Base-by-base conservation (phyloP, 2,888 invertebrate genomes). In the Coleophora flavipennella region DNA sequence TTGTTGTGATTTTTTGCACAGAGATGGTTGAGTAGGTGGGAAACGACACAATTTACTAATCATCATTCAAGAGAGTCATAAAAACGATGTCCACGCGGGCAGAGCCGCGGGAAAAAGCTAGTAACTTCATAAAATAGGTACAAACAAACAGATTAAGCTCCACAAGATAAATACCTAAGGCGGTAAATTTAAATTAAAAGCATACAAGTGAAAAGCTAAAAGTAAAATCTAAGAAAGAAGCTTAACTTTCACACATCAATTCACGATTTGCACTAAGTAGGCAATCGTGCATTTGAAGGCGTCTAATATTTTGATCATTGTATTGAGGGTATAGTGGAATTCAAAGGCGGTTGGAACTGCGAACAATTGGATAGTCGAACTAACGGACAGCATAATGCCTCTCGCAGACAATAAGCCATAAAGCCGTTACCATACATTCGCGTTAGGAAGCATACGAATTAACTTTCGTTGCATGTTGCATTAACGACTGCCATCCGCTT, bases 401-500 rank as follows among this genome's bases (percentile, higher is more conserved):
- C 51, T 42, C 42, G 41, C 48, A 53, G 57, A 62, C 59, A 67
- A 68, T 66, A 50, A 53, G 51, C 56, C 55, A 54, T 60, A 55
- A 56, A 57, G 56, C 55, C 50, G 56, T 52, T 53, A 57, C 58
- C 54, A 51, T 49, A 45, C 46, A 38, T 35, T 41, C 35, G 45
- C 37, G 39, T 36, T 35, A 46, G 46, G 45, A 51, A 49, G 50
- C 51, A 50, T 50, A 51, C 57, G 54, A 58, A 55, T 48, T 49
- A 44, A 42, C 43, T 48, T 49, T 47, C 40, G 39, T 43, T 43
- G 36, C 46, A 34, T 41, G 39, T 38, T 40, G 46, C 43, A 45
- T 45, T 43, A 46, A 44, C 40, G 39, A 39, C 41, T 31, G 34
- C 32, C 41, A 40, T 45, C 47, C 40, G 45, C 45, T 40, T 39